Conservation (phyloP, 1,140 invertebrate genomes). For the Mercenaria mercenaria region DNA sequence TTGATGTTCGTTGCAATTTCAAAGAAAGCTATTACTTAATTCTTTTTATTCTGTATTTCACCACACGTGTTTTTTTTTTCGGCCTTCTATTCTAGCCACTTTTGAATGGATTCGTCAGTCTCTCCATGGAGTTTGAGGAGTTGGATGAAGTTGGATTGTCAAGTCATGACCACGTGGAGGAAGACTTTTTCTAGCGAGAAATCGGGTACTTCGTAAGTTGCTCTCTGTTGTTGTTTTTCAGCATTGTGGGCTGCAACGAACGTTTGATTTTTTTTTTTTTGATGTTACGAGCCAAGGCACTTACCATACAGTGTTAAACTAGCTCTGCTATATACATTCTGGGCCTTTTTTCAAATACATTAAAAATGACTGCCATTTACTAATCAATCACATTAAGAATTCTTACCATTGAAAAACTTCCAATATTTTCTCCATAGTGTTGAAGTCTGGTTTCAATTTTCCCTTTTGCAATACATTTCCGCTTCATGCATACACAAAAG, state of each 20-base stretch:
- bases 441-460: too few relatives aligned
- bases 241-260: neutral
- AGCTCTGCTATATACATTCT: too few relatives aligned
- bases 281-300: too few relatives aligned
- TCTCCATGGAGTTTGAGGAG: neutral
- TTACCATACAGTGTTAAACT: too few relatives aligned
- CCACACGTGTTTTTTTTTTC: conserved; percentile 52
- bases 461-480: too few relatives aligned
- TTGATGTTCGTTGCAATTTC: neutral
- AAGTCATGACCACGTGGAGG: neutral
- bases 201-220: neutral
- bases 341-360: too few relatives aligned
- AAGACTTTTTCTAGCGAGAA: neutral
- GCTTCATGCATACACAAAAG: too few relatives aligned
- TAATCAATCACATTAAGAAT: too few relatives aligned
- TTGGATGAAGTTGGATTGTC: neutral
- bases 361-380: too few relatives aligned
- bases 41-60: conserved; percentile 57
- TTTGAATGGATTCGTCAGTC: neutral
- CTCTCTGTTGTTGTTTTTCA: neutral
- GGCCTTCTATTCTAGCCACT: conserved; percentile 29
- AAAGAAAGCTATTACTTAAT: neutral
- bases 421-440: too few relatives aligned
- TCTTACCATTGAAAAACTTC: too few relatives aligned
- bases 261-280: too few relatives aligned